Evolutionary conservation across 2,797 vertebrate genomes (phyloP), one percentile per base, ranked within the genome.

Genomic region (Hafferia zeledoni): DNA sequence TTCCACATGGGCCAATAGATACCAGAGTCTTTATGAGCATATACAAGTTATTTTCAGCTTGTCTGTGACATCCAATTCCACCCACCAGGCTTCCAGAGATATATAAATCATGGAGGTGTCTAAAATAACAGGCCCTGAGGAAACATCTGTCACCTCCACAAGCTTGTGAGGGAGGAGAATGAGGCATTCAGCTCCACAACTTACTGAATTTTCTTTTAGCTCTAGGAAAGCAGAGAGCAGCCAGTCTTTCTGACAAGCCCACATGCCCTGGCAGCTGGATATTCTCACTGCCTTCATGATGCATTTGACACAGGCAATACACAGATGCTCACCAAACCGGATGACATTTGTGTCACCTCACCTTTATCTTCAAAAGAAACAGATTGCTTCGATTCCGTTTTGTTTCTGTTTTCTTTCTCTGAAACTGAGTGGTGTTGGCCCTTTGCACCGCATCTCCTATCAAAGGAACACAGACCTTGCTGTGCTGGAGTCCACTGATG

Each of bases 111-210:
- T 43, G 72, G 81, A 95, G 67, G 74, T 95, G 90, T 95, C 93
- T 96, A 95, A 96, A 96, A 96, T 94, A 97, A 96, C 83, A 93
- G 77, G 89, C 90, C 94, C 83, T 2, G 50, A 96, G 92, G 93
- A 96, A 97, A 96, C 77, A 96, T 93, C 96, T 95, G 89, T 95
- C 96, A 94, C 92, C 94, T 94, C 80, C 70, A 89, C 78, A 94
- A 85, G 88, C 87, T 64, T 83, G 65, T 77, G 83, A 94, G 11
- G 68, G 90, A 96, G n/a, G 50, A 83, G 55, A 65, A 92, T 39
- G 83, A 93, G 86, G 81, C 78, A 82, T 80, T 95, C 67, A 78
- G 6, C 72, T 84, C 83, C 71, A 35, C 67, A 76, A 68, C 69
- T 64, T 55, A 33, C 37, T 72, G 85, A n/a, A n/a, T 70, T 87